Conservation (phyloP, 1,140 invertebrate species). For the Babylonia areolata region DNA sequence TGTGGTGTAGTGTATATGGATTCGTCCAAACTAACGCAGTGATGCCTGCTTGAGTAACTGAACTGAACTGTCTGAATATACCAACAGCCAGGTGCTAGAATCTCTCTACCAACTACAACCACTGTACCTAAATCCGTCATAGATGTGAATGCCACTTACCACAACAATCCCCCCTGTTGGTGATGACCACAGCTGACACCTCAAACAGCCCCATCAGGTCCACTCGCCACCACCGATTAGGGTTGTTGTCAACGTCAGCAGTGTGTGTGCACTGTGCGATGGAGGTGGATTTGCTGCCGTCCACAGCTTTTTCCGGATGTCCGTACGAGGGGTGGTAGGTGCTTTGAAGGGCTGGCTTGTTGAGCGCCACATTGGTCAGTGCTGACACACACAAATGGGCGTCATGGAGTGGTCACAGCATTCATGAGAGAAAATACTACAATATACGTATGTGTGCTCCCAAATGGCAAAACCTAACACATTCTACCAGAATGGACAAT, state of each 20-base stretch:
- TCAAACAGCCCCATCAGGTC: background rate
- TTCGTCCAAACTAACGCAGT: too few species aligned
- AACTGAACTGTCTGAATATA: too few species aligned
- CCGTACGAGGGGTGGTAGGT: background rate
- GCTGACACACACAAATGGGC: slow-evolving; percentile 4
- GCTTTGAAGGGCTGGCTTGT: slow-evolving; percentile 14
- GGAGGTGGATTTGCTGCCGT: background rate
- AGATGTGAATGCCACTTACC: background rate
- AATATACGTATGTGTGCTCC: too few species aligned
- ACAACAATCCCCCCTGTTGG: background rate
- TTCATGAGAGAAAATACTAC: too few species aligned
- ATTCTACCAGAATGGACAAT: too few species aligned
- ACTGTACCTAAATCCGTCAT: too few species aligned
- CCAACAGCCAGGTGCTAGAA: too few species aligned
- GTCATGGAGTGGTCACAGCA: too few species aligned
- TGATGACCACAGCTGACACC: background rate
- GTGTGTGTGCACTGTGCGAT: slow-evolving; percentile 6
- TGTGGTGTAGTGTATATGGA: too few species aligned
- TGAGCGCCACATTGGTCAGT: background rate
- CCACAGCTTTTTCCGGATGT: background rate
- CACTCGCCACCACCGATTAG: slow-evolving; percentile 8
- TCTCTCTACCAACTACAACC: too few species aligned
- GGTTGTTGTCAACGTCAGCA: slow-evolving; percentile 9
- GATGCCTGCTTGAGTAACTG: too few species aligned
- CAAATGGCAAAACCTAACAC: too few species aligned